Conservation (phyloP, 1,140 invertebrate species). For the Brachionus angularis region DNA sequence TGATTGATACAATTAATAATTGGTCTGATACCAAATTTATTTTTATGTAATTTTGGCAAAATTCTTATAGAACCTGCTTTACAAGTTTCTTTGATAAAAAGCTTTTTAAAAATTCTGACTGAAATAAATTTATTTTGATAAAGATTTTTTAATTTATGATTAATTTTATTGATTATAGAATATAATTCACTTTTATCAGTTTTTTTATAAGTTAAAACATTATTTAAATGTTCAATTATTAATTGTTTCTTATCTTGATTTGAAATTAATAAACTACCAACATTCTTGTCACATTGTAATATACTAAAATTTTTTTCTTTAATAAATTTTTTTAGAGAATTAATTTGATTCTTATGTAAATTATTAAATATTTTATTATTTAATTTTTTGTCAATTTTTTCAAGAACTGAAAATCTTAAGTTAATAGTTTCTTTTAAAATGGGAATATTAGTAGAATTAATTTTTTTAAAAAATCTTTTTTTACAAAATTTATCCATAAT, state of each 20-base stretch:
- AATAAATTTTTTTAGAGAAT: not conserved
- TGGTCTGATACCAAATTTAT: conserved; percentile 4
- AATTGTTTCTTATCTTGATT: not conserved
- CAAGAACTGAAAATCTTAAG: not conserved
- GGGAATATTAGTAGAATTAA: not conserved
- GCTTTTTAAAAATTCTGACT: not conserved
- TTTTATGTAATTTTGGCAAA: not conserved
- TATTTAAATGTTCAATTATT: not conserved
- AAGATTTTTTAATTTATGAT: not conserved
- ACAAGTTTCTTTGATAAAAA: not conserved
- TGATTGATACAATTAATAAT: conserved; percentile 11
- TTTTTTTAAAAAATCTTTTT: not conserved
- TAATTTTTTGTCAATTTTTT: not conserved
- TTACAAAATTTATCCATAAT: not conserved
- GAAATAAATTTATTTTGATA: conserved; percentile 1
- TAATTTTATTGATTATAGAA: not conserved
- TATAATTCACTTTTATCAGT: not conserved
- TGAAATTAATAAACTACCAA: not conserved
- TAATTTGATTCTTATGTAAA: not conserved
- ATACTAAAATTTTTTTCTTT: conserved; percentile 1
- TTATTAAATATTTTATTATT: not conserved
- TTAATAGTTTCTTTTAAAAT: conserved; percentile 1
- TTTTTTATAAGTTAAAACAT: not conserved
- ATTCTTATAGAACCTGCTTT: not conserved
- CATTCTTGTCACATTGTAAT: conserved; percentile 10